Conservation (phyloP, 2,888 invertebrate species). For the Xylocampa areola region DNA sequence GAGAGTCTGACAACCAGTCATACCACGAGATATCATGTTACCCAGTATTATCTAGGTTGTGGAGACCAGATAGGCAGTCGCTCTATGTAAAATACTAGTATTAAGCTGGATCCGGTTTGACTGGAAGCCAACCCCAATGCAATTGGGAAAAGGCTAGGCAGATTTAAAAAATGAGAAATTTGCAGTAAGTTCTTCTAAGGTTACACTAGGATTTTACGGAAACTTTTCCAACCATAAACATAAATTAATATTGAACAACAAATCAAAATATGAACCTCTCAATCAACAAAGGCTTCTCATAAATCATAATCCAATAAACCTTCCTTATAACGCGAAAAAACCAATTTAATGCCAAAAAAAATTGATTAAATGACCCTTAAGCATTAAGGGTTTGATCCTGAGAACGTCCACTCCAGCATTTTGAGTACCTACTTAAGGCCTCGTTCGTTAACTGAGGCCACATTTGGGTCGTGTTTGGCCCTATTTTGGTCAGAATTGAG, state of each 20-base stretch:
- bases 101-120: too few species aligned
- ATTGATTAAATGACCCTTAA: constrained; percentile 49
- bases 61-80: too few species aligned
- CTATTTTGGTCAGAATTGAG: constrained; percentile 46
- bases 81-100: too few species aligned
- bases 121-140: too few species aligned
- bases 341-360: constrained; percentile 42
- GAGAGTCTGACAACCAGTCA: too few species aligned
- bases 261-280: constrained; percentile 7
- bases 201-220: too few species aligned
- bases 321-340: constrained; percentile 22
- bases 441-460: constrained; percentile 49
- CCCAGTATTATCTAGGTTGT: too few species aligned
- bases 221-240: background rate
- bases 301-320: constrained; percentile 1
- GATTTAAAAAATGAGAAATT: too few species aligned
- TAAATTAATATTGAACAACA: background rate
- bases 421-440: constrained; percentile 54
- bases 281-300: constrained; percentile 4
- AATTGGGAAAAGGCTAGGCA: too few species aligned
- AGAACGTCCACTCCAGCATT: constrained; percentile 45
- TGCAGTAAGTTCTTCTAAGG: too few species aligned
- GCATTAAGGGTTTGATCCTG: constrained; percentile 35
- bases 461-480: constrained; percentile 52
- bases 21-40: too few species aligned